These are phyloP conservation scores for Genyomyrus donnyi DNA, from an alignment of 2,113 vertebrate species.

Conservation along the genomic window DNA sequence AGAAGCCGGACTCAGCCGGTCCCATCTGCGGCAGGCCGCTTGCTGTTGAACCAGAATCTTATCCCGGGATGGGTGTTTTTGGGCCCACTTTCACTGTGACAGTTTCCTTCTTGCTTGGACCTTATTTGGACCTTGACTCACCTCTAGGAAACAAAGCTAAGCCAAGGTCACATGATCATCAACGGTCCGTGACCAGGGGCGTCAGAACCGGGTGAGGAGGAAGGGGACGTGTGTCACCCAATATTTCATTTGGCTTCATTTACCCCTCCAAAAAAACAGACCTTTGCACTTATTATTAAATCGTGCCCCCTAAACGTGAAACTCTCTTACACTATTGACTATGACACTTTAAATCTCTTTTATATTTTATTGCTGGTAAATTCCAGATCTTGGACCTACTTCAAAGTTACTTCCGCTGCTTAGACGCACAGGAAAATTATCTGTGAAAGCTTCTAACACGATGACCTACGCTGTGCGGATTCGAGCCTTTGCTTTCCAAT, in stretches of 20 bases:
- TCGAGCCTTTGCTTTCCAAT: constrained; percentile 9
- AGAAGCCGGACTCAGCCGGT: background rate
- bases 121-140: background rate
- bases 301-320: background rate
- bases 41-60: background rate
- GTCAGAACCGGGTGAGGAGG: background rate
- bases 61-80: background rate
- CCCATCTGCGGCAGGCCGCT: background rate
- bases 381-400: background rate
- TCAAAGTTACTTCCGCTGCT: background rate
- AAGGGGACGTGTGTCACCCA: background rate
- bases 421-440: background rate
- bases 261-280: background rate
- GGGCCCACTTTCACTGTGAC: background rate
- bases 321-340: background rate
- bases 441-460: background rate
- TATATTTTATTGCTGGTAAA: background rate
- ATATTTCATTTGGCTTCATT: background rate
- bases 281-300: background rate
- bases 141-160: background rate
- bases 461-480: background rate
- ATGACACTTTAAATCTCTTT: background rate
- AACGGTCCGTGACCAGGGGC: background rate
- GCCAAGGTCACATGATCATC: background rate
- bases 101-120: background rate